These are phyloP conservation scores for Dioctria rufipes DNA, from an alignment of 2,888 invertebrate species.

Conservation along the genomic window DNA sequence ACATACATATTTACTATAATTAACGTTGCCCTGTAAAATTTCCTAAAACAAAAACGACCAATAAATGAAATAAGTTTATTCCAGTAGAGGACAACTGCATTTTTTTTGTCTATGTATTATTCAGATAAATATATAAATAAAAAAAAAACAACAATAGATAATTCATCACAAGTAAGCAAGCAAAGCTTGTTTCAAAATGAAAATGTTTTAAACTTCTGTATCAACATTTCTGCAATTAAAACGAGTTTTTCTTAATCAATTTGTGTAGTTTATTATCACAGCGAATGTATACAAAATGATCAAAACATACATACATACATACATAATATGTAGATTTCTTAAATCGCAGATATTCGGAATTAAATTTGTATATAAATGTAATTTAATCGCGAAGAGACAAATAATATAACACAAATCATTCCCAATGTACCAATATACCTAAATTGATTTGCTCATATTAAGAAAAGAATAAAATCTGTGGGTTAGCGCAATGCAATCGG, in stretches of 20 bases:
- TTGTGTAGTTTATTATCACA: conserved; percentile 49
- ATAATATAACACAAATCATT: neutral
- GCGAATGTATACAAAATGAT: conserved; percentile 14
- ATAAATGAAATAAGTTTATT: no score
- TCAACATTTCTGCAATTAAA: conserved; percentile 54
- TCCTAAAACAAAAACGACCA: no score
- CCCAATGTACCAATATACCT: no score
- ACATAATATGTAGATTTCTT: neutral
- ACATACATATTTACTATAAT: no score
- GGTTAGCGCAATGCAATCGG: neutral
- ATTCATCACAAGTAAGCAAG: no score
- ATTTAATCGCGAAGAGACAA: conserved; percentile 1
- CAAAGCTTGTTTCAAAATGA: neutral
- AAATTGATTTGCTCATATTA: neutral
- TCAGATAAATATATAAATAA: no score
- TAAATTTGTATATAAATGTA: conserved; percentile 33
- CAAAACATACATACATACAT: conserved; percentile 1
- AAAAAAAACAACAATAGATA: no score
- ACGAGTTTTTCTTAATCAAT: conserved; percentile 57
- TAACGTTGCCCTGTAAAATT: no score
- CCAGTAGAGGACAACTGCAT: no score
- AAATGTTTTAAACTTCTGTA: conserved; percentile 49
- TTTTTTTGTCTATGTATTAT: no score
- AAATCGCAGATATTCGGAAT: conserved; percentile 15
- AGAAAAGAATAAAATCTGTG: neutral